Percentiles rank a stretch among this genome's conserved stretches.
Evolutionary conservation across 2,888 invertebrate genomes (phyloP).

Genomic region (Ophioninae sp.): DNA sequence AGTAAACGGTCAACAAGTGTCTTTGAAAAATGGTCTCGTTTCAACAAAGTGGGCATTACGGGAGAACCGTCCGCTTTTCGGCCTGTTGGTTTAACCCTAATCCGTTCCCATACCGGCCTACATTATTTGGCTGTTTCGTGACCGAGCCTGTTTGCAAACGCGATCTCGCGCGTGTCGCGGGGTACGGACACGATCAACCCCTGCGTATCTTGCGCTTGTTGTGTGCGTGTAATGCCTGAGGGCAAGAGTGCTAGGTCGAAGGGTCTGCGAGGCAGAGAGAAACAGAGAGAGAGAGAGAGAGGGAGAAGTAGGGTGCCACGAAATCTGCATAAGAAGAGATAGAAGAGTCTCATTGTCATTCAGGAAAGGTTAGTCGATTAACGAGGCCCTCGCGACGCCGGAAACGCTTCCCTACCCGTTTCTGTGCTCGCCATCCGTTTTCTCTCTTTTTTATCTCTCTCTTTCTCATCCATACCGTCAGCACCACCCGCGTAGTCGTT

Average conservation of each 20-base stretch:
- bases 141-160: slow-evolving; percentile 2
- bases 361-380: slow-evolving; percentile 61
- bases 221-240: background rate
- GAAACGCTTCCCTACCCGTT: slow-evolving; percentile 41
- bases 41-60: slow-evolving; percentile 25
- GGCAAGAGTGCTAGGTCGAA: background rate
- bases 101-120: slow-evolving; percentile 29
- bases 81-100: slow-evolving; percentile 36
- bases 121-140: slow-evolving; percentile 32
- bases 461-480: slow-evolving; percentile 18
- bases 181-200: background rate
- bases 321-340: slow-evolving; percentile 29
- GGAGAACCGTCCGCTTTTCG: slow-evolving; percentile 19
- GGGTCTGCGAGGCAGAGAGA: background rate
- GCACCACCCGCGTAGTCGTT: slow-evolving; percentile 52
- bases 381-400: slow-evolving; percentile 50
- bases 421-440: slow-evolving; percentile 7
- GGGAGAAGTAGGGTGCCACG: background rate
- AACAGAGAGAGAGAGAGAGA: slow-evolving; percentile 10
- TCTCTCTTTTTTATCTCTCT: background rate
- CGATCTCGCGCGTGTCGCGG: background rate
- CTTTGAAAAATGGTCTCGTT: background rate
- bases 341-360: slow-evolving; percentile 52
- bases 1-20: slow-evolving; percentile 16
- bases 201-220: background rate